Evolutionary conservation across 2,888 invertebrate species (phyloP), one percentile per base, ranked within the genome.

Genomic region (Tipula unca): DNA sequence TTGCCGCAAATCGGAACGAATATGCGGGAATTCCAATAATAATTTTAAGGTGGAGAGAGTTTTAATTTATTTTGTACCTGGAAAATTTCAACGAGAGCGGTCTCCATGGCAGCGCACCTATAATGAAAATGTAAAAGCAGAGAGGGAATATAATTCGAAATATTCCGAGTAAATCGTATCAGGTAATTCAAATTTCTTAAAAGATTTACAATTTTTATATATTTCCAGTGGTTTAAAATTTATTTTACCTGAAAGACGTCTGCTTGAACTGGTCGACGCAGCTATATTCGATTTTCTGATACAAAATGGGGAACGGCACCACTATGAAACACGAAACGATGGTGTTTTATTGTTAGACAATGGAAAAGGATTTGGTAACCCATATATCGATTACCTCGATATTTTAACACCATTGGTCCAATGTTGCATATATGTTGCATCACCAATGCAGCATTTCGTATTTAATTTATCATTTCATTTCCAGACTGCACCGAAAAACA

Each of bases 291-390:
- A 99, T 91, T 99, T 97, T 90, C 92, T 99, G 2, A 95, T 98
- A 89, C 98, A 97, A 91, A 99, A 99, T 90, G 98, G 98, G 0
- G 98, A 99, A 91, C 92, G 98, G 8, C 98, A 99, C 92, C 96
- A 96, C 89, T 97, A 96, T 88, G 98, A 98, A 91, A 94, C 95
- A 0, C 92, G 94, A 54, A 94, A 95, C 88, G 94, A 95, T 87
- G 94, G 94, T 87, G 93, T 98, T 39, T 90, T 98, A 29, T 91
- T 98, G 85, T 92, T 98, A 42, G 98, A 98, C 89, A 98, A 98
- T 92, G 98, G 97, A 1, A 97, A 98, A 91, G 96, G 98, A 86
- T 94, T 98, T 89, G 98, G 98, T 1, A 97, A 98, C 92, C 97
- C 98, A 0, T 91, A 93, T 89, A 91, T 94, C 85, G 97, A 98